Conservation (phyloP, 2,888 invertebrate genomes). For the Leptopilina syphax region DNA sequence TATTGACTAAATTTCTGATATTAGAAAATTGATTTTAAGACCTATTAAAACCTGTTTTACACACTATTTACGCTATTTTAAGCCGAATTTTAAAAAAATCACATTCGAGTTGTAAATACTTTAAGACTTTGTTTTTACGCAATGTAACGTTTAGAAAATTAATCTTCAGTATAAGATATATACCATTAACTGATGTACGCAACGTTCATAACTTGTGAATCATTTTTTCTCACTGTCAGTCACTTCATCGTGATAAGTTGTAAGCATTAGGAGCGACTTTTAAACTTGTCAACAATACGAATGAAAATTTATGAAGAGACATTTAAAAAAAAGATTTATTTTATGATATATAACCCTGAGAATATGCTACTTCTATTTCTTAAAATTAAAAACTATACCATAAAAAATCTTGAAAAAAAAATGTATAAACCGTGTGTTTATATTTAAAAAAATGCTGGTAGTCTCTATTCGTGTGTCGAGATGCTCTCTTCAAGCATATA, state of each 20-base stretch:
- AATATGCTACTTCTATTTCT: background rate
- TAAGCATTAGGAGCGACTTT: background rate
- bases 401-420: background rate
- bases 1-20: no score
- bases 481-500: background rate
- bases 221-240: background rate
- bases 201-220: no score
- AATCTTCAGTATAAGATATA: no score
- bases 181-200: no score
- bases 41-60: no score
- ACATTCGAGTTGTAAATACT: no score
- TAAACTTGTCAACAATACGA: conserved; percentile 29
- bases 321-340: background rate
- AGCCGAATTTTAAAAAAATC: no score
- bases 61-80: no score
- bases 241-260: conserved; percentile 16
- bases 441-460: conserved; percentile 31
- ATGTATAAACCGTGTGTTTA: background rate
- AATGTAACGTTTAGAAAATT: no score
- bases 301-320: background rate
- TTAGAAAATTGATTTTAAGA: no score
- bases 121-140: no score
- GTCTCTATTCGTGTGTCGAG: background rate
- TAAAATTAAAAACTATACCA: background rate
- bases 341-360: background rate